Base-by-base conservation (phyloP, 2,113 vertebrate species). In the Pygathrix nemaeus region DNA sequence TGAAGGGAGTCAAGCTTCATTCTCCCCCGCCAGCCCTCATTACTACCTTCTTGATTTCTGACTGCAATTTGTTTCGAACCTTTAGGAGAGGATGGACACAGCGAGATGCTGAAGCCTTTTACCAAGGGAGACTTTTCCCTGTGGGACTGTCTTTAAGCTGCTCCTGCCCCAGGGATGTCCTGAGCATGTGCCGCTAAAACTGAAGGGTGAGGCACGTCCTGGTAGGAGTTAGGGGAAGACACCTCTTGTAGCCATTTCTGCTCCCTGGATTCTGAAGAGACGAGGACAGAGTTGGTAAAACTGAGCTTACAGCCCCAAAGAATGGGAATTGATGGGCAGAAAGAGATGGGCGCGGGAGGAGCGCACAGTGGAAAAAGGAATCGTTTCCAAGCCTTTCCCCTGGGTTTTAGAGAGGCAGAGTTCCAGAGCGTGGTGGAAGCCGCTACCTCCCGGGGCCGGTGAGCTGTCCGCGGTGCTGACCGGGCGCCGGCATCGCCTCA, bases 391-490 rank as follows among this genome's bases (percentile, higher is more conserved):
- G 50, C 40, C 48, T 59, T n/a, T 55, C 76, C 6, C 8, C 0
- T 12, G 59, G 59, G 5, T 10, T 90, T n/a, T 11, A 0, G 5
- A 68, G 35, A 52, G 59, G 17, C 73, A 30, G 35, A 14, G 25
- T 17, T 38, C 45, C 66, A 14, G 4, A 35, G 25, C 14, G 0
- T n/a, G 3, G 20, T 1, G 0, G 30, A 13, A 8, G 2, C 8
- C 23, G 0, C 2, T 0, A 0, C 3, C 12, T 14, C 9, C 32
- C 0, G 0, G 1, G 70, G 2, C 35, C 7, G 0, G 2, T 83
- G 30, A 12, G n/a, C 96, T 98, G 88, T 98, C 98, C 86, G 11
- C 45, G 91, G 97, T 97, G 79, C 97, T 98, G 97, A 94, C 23
- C 14, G 0, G 0, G 57, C 2, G 0, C 12, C 1, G 10, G 0